Base-by-base conservation (phyloP, 2,888 invertebrate genomes). In the Rhogogaster chlorosoma region DNA sequence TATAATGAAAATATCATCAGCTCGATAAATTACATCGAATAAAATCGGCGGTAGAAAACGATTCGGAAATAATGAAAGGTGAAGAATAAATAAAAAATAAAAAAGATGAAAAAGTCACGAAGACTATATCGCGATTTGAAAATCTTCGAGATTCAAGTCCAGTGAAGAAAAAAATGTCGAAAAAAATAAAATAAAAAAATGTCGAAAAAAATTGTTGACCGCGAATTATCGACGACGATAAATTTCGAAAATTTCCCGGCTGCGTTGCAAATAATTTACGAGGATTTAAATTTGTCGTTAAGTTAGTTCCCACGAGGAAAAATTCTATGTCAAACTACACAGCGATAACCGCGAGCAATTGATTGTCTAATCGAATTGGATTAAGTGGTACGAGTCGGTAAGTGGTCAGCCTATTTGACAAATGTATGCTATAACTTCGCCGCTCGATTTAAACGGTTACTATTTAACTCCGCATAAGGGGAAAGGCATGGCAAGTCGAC, bases 361-460 rank as follows among this genome's bases (percentile, higher is more conserved):
- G 67, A 67, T 67, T 42, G 9, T 42, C 18, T 32, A 32, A 77
- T 77, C 29, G 45, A 53, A 77, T 77, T 18, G 49, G 26, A 18
- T 12, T 67, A 32, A 45, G 77, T 77, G 77, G 10, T 77, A 29
- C 77, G 77, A 77, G 77, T 77, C 77, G 9, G 49, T 77, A 49
- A 77, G 77, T 77, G 77, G 77, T 49, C 49, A 15, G 45, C 26
- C 77, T 42, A 73, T 73, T 73, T 73, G 38, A 42, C 73, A 26
- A 22, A 73, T 73, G 73, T 26, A 73, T 73, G 70, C 36, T 29
- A 29, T 64, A 64, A 64, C 18, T 70, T 70, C n/a, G 1, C n/a
- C 15, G 70, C 36, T 70, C 36, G 32, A 70, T 70, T 18, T 70
- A 70, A 32, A 15, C 70, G 18, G 9, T 10, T 70, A 26, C n/a